Evolutionary conservation across 2,113 vertebrate genomes (phyloP).

Genomic region (Porphyrio hochstetteri): DNA sequence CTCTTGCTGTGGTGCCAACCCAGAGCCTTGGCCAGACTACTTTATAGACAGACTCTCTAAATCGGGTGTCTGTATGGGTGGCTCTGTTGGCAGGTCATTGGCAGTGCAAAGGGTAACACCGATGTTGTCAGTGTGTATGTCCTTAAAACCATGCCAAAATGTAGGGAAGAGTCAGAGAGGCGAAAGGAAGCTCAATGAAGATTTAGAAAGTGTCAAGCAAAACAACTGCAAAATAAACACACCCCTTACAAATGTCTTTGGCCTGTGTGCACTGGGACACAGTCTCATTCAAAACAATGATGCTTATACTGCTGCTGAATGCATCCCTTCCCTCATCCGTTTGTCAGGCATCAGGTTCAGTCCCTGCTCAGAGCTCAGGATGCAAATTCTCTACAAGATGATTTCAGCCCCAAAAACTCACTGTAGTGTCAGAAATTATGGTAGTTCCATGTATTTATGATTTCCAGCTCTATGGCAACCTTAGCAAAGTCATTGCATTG

Average conservation of each 20-base stretch:
- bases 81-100: rapidly evolving
- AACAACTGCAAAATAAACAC: not conserved
- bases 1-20: not conserved
- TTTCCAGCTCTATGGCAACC: slow-evolving; percentile 4
- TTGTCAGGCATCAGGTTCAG: not conserved
- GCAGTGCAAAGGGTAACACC: not conserved
- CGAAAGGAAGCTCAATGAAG: not conserved
- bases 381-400: not conserved
- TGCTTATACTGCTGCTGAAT: not conserved
- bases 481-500: not conserved
- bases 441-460: not conserved
- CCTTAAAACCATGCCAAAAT: not conserved
- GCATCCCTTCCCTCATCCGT: not conserved
- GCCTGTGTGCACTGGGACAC: not conserved
- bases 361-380: not conserved
- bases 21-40: not conserved
- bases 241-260: not conserved
- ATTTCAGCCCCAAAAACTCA: not conserved
- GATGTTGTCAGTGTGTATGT: rapidly evolving
- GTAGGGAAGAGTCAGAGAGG: not conserved
- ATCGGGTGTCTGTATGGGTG: not conserved
- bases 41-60: not conserved
- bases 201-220: not conserved
- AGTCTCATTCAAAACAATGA: not conserved
- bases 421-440: not conserved